Evolutionary conservation across 2,888 invertebrate genomes (phyloP), one percentile per base, ranked within the genome.

Genomic region (Galerucella calmariensis): DNA sequence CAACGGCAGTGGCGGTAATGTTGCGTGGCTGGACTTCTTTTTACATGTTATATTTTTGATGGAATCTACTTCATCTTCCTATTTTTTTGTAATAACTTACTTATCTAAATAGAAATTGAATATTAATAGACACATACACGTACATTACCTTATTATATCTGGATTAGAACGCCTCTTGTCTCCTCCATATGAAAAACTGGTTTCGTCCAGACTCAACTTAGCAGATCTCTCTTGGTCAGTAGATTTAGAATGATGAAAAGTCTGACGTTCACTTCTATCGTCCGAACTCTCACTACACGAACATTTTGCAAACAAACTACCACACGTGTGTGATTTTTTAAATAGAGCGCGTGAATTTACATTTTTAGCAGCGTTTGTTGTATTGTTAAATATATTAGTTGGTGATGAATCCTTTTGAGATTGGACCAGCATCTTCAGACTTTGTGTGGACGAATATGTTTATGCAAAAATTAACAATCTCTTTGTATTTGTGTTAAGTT

Each of bases 291-390:
- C 81, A 80, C 83, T 82, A 77, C 87, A 87, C 68, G 83, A 82
- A 80, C 88, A 88, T 82, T 88, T 87, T 62, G 87, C 88, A 82
- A 85, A 88, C 70, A 88, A 80, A 79, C 88, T 88, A 76, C 88
- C 88, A 82, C 88, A 88, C 80, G 87, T 86, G 84, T 87, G 87
- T 20, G 86, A 81, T 82, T 85, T 85, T 83, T 84, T 83, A 77
- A 85, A 82, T 78, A 80, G 70, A 74, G 77, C 81, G 78, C 82
- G 82, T 53, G 79, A 44, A 56, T 67, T 68, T 12, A 68, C 58
- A 59, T 67, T 68, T 51, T 70, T 67, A 58, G 73, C 12, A 14
- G 67, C 5, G 20, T 53, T 16, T 14, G 62, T 11, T 10, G 68
- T 58, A 59, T 68, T 72, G 71, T 75, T 74, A 61, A 68, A 69